Evolutionary conservation across 2,113 vertebrate genomes (phyloP).

Genomic region (Saguinus imperator): DNA sequence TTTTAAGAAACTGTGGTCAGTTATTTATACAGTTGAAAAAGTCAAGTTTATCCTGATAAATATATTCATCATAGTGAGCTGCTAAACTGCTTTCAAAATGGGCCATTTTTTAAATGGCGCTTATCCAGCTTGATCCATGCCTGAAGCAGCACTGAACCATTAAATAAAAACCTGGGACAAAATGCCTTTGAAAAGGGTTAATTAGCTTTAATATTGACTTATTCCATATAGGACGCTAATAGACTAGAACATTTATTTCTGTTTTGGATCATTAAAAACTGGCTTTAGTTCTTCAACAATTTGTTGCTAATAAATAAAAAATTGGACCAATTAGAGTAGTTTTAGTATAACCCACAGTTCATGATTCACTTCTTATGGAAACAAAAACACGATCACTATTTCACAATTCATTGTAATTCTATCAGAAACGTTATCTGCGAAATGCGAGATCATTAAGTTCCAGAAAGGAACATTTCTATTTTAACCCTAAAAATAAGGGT

Average conservation of each 20-base stretch:
- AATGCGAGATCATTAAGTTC: conserved; percentile 47
- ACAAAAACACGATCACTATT: conserved; percentile 12
- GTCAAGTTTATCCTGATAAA: conserved; percentile 69
- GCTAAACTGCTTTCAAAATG: conserved; percentile 89
- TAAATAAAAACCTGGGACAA: conserved; percentile 94
- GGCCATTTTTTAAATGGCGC: conserved; percentile 93
- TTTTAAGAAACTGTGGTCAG: not conserved
- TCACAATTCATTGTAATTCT: not conserved
- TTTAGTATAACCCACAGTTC: conserved; percentile 14
- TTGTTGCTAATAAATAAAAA: conserved; percentile 83
- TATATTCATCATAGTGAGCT: conserved; percentile 84
- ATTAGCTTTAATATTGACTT: conserved; percentile 99
- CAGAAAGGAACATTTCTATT: conserved; percentile 46
- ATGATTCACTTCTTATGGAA: conserved; percentile 58
- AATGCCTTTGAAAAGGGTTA: conserved; percentile 97
- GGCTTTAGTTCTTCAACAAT: conserved; percentile 80
- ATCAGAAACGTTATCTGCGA: conserved; percentile 34
- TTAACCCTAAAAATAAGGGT: conserved; percentile 50
- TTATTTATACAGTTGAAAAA: conserved; percentile 46
- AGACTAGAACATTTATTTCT: conserved; percentile 86
- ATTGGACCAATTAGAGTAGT: conserved; percentile 77
- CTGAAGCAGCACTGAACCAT: conserved; percentile 93
- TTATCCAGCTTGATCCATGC: conserved; percentile 94
- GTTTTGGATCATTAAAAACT: conserved; percentile 86
- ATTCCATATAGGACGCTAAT: conserved; percentile 92